Evolutionary conservation across 2,888 invertebrate genomes (phyloP).

Genomic region (Microplitis deprimator): DNA sequence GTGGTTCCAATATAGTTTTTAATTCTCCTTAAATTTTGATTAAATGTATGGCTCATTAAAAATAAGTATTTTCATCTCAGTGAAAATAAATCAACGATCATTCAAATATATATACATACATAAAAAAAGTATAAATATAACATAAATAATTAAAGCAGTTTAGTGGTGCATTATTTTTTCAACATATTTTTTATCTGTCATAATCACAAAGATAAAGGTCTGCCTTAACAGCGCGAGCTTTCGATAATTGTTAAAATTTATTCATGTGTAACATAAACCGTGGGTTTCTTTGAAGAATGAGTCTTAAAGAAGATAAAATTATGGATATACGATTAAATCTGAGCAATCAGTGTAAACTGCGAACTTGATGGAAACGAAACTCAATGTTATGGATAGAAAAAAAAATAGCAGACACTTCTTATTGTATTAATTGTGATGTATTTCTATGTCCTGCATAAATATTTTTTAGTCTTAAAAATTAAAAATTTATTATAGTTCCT

Average conservation of each 20-base stretch:
- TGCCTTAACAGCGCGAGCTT: not conserved
- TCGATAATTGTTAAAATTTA: not conserved
- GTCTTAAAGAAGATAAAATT: constrained; percentile 4
- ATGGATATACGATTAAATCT: not conserved
- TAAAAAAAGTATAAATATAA: not conserved
- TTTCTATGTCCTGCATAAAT: not conserved
- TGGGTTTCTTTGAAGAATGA: not conserved
- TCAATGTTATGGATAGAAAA: not conserved
- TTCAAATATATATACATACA: not conserved
- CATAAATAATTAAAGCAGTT: not conserved
- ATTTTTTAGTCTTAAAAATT: not conserved
- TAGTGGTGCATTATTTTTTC: not conserved
- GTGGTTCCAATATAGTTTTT: constrained; percentile 13
- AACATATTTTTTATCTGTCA: not conserved
- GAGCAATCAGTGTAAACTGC: constrained; percentile 2
- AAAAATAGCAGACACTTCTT: not conserved
- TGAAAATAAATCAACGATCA: not conserved
- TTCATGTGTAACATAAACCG: not conserved
- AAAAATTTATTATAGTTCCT: not conserved
- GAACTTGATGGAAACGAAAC: not conserved
- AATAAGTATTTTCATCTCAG: not conserved
- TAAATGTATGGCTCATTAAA: not conserved
- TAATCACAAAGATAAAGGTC: not conserved
- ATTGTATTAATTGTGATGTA: not conserved
- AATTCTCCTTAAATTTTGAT: not conserved